Base-by-base conservation (phyloP, 2,888 invertebrate genomes). In the Leucozona laternaria region DNA sequence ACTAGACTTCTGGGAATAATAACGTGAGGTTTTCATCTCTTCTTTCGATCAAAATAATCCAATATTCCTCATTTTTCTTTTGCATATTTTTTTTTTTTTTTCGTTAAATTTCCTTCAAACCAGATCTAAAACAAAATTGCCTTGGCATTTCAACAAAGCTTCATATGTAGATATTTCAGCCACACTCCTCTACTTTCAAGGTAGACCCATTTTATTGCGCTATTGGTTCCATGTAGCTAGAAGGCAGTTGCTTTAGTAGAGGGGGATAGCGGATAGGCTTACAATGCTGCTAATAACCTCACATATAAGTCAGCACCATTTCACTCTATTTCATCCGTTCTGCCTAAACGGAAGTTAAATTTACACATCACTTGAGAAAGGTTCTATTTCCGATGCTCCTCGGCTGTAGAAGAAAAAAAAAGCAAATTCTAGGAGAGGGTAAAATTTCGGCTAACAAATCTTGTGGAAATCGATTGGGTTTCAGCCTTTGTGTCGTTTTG, bases 321-420 rank as follows among this genome's bases (percentile, higher is more conserved):
- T 25, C n/a, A 40, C n/a, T 62, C 40, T 62, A 62, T 62, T 62
- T 62, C 60, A 43, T 40, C 40, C 40, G 37, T 20, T 62, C 58
- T 40, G 53, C 79, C 62, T 73, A 57, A 75, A 84, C 45, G 62
- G 58, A 84, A 71, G 64, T 68, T 34, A 71, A 76, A 76, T 76
- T 80, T 71, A 76, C 84, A 84, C 80, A 76, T 80, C 79, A 76
- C 84, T 80, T 58, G 75, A 71, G 71, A 79, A 43, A 4, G 20
- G 20, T 50, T 37, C 37, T 45, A 34, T 17, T 40, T 45, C 45
- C 34, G 40, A 31, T 28, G 15, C n/a, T 66, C 62, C 34, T 11
- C 10, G 8, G 4, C 20, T 31, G 40, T 53, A 25, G n/a, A 34
- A 31, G 5, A 7, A 20, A 60, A 60, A 17, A 60, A 40, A 31